Base-by-base conservation (phyloP, 1,140 invertebrate genomes). In the Melipona quadrifasciata region DNA sequence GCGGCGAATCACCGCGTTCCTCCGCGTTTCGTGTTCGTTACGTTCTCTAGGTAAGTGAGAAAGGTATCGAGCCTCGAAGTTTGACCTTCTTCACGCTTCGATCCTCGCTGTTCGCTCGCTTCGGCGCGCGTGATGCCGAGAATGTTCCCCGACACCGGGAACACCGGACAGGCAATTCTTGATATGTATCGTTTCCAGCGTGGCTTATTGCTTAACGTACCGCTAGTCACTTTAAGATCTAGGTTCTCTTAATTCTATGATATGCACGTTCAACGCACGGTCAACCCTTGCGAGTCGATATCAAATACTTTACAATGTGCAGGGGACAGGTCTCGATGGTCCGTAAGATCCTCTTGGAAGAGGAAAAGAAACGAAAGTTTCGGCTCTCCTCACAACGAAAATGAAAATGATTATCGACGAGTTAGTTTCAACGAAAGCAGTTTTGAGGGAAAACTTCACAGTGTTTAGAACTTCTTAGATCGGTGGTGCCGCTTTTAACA, bases 131-230 rank as follows among this genome's bases (percentile, higher is more conserved):
- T 73, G n/a, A 58, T 79, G 57, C 72, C 86, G 82, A 57, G 16
- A 58, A 81, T 70, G 39, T 10, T 6, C 31, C 39, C 39, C 74
- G 64, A 82, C 68, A 58, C 31, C 74, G 85, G 64, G 34, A 67
- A 64, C 76, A 74, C 75, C 88, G 21, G 80, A 88, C 90, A 92
- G 91, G 91, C 91, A 91, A 91, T 91, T 91, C 58, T 86, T 91
- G 91, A 92, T 92, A 92, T 92, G 91, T 91, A 92, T 92, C 91
- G 91, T 91, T 91, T 89, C 76, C 86, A 89, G 90, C 88, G 65
- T 84, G 80, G 82, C 87, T 88, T 90, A 90, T 91, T 91, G 86
- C 89, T 86, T 88, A 90, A 90, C 85, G 77, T 90, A 87, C 10
- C 73, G 55, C 84, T 91, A 88, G 53, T 47, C 39, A 64, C 47